Base-by-base conservation (phyloP, 2,888 invertebrate species). In the Eristalis pertinax region DNA sequence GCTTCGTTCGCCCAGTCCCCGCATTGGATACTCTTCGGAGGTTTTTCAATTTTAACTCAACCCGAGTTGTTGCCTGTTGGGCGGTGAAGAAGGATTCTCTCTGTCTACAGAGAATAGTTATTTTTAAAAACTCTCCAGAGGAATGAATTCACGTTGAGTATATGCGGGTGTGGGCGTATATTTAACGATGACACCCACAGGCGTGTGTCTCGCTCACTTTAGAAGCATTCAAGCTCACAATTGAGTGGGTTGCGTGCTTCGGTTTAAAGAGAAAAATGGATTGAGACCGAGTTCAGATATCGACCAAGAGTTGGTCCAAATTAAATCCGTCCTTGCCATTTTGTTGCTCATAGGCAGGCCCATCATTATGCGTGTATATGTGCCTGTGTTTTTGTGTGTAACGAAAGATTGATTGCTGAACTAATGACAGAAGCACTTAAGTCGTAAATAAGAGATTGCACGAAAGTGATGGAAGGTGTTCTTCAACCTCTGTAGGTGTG, bases 121-220 rank as follows among this genome's bases (percentile, higher is more conserved):
- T 86, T 83, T 86, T 83, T 86, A 86, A 83, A 35, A 74, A 73
- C 38, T 62, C 56, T 50, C 76, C 67, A 69, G 80, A 67, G 67
- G 63, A 56, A 81, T 72, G 62, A 38, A 80, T 72, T 80, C 62
- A 56, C 15, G 65, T 73, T 76, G 67, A 58, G 73, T 32, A 10
- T 8, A n/a, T 43, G 43, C 7, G 0, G 35, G 50, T 50, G 67
- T 60, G 32, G 58, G 64, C 15, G 29, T 38, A 60, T 50, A 22
- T 62, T 69, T 70, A 38, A 5, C 15, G 67, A 68, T 29, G 56
- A 68, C 76, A 73, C 56, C 75, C 68, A 22, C 50, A 19, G 50
- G 50, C n/a, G 50, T 50, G 50, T 19, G n/a, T 19, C 50, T 50
- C 50, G 19, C 50, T 64, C 41, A 73, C 24, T 60, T 7, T 13